These are phyloP conservation scores for Petroica traversi DNA, from an alignment of 2,113 vertebrate genomes.

Conservation along the genomic window DNA sequence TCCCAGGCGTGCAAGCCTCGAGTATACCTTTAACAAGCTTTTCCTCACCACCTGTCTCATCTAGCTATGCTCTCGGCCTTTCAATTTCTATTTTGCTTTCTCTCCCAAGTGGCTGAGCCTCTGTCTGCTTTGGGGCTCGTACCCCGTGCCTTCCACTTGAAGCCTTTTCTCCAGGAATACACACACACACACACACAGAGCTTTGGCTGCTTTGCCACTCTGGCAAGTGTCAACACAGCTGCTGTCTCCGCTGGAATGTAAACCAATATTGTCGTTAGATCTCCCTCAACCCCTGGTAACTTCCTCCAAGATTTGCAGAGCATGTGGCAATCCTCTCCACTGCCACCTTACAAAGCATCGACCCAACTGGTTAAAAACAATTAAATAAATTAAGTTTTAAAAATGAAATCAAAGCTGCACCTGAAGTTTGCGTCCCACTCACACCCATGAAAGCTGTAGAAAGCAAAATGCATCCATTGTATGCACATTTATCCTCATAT, in stretches of 20 bases:
- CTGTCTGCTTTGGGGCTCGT: neutral
- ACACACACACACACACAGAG: neutral
- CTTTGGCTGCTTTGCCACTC: slow-evolving; percentile 26
- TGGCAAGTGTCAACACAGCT: slow-evolving; percentile 77
- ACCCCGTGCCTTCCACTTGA: neutral
- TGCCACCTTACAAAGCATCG: neutral
- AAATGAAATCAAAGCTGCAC: neutral
- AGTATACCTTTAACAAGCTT: neutral
- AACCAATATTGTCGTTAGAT: slow-evolving; percentile 76
- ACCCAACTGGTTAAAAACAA: neutral
- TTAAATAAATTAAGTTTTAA: neutral
- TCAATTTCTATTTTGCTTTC: slow-evolving; percentile 41
- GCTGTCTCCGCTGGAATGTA: slow-evolving; percentile 78
- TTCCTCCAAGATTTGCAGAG: slow-evolving; percentile 65
- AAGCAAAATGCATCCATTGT: neutral
- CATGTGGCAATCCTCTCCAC: neutral
- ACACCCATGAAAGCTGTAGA: rapidly evolving
- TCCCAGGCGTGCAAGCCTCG: neutral
- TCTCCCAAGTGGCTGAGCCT: slow-evolving; percentile 17
- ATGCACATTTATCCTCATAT: neutral
- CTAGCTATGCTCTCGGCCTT: neutral
- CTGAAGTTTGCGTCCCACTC: neutral
- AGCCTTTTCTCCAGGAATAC: slow-evolving; percentile 51
- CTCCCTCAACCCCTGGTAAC: slow-evolving; percentile 69
- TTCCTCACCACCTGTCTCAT: neutral